Evolutionary conservation across 2,113 vertebrate species (phyloP).

Genomic region (Xyliphius kryptos): DNA sequence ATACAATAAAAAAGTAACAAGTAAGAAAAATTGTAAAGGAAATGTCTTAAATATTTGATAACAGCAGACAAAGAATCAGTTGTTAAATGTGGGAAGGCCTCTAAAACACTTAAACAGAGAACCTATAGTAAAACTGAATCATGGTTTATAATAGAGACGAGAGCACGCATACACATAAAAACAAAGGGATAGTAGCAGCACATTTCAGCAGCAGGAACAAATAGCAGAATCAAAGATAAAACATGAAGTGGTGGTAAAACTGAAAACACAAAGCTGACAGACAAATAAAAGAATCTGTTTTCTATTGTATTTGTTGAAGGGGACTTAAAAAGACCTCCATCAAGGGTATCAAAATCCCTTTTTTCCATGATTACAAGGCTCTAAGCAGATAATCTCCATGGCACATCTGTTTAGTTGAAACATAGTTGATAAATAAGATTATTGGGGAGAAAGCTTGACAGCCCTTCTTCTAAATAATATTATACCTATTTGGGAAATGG

Average conservation of each 20-base stretch:
- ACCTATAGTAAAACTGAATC: slow-evolving; percentile 37
- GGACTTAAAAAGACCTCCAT: background rate
- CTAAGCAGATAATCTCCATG: too few species aligned
- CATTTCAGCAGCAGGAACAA: slow-evolving; percentile 27
- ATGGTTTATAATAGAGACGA: slow-evolving; percentile 27
- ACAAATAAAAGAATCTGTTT: too few species aligned
- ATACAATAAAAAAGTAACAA: slow-evolving; percentile 55
- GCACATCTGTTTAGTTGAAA: slow-evolving; percentile 16
- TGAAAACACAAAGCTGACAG: too few species aligned
- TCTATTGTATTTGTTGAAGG: too few species aligned
- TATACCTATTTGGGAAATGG: slow-evolving; percentile 6
- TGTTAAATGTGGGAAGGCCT: slow-evolving; percentile 35
- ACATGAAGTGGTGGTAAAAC: too few species aligned
- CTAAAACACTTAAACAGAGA: slow-evolving; percentile 37
- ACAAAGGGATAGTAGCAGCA: slow-evolving; percentile 26
- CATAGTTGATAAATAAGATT: slow-evolving; percentile 12
- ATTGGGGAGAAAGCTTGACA: slow-evolving; percentile 9
- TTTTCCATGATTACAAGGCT: background rate
- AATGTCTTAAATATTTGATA: slow-evolving; percentile 35
- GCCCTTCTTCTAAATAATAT: slow-evolving; percentile 22
- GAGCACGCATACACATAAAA: slow-evolving; percentile 31
- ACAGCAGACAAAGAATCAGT: slow-evolving; percentile 41
- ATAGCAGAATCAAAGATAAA: slow-evolving; percentile 29
- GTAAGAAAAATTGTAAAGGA: slow-evolving; percentile 36
- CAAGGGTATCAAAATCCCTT: background rate